Percentiles rank a stretch among this genome's conserved stretches.
Evolutionary conservation across 92 coral and sea anemone species (phyloP).

Genomic region (Actinernus sp.): DNA sequence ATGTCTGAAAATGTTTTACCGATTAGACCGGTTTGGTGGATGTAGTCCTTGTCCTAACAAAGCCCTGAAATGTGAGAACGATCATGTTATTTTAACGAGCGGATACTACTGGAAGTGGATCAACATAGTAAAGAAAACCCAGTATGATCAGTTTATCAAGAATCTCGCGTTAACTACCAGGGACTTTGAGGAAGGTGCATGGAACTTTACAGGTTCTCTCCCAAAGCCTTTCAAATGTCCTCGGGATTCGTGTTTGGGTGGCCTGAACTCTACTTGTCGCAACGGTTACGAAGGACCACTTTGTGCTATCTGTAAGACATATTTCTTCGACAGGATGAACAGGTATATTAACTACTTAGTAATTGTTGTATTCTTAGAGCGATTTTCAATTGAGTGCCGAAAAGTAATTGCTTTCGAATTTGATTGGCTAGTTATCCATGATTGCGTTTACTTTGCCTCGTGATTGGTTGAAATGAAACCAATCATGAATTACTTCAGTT

Average conservation of each 20-base stretch:
- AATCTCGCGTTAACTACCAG: slow-evolving; percentile 4
- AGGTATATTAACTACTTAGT: too few relatives aligned
- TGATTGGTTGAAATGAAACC: too few relatives aligned
- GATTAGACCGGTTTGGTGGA: slow-evolving; percentile 46
- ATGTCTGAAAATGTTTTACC: slow-evolving; percentile 35
- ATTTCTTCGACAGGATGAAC: slow-evolving; percentile 27
- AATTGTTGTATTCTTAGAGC: too few relatives aligned
- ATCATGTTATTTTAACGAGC: slow-evolving; percentile 29
- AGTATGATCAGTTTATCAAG: slow-evolving; percentile 5
- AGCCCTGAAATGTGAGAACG: slow-evolving; percentile 27
- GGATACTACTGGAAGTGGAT: slow-evolving; percentile 56
- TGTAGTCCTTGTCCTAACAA: slow-evolving; percentile 30
- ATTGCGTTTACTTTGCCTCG: too few relatives aligned
- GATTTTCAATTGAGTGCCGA: too few relatives aligned
- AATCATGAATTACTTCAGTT: too few relatives aligned
- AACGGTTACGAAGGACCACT: slow-evolving; percentile 53
- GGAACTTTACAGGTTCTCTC: slow-evolving; percentile 7
- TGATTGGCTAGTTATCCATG: too few relatives aligned
- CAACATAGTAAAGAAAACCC: not conserved
- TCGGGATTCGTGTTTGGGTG: slow-evolving; percentile 46
- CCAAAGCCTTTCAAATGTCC: slow-evolving; percentile 47
- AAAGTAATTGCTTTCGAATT: too few relatives aligned
- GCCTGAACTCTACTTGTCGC: slow-evolving; percentile 33
- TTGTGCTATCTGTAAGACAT: slow-evolving; percentile 16
- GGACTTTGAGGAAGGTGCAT: slow-evolving; percentile 4